Base-by-base conservation (phyloP, 2,888 invertebrate species). In the Idaea straminata region DNA sequence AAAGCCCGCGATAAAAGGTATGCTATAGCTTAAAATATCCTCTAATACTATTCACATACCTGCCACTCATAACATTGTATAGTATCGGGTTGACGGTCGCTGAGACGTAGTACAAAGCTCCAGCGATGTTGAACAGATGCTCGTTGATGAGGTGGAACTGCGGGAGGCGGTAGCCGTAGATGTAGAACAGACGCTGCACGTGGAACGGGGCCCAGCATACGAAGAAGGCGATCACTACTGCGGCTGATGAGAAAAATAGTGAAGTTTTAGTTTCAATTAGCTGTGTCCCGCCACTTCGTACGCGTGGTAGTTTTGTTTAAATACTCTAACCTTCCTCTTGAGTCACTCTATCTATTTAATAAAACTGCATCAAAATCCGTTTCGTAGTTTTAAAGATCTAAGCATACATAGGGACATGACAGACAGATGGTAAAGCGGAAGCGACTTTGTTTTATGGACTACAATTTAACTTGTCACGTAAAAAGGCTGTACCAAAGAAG, bases 151-250 rank as follows among this genome's bases (percentile, higher is more conserved):
- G 76, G 79, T 94, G 94, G 85, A 94, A 95, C 78, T 95, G 92
- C 0, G 93, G 91, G 72, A 93, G 92, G 10, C 94, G 83, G 78
- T 93, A 92, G 1, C 95, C 96, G 84, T 97, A 96, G 71, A 97
- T 94, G 83, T 95, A 96, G 83, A 98, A 95, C 58, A 99, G 91
- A 25, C 99, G 94, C 87, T 99, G 99, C 7, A 97, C 94, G 89
- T 99, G 98, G 90, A 98, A 99, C 5, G 99, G 99, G 0, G 97
- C 97, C 98, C 98, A 99, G 87, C 98, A 98, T 2, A 98, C 92
- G 91, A 99, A 98, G 93, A 99, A 99, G 38, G 97, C 96, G 47
- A 98, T 94, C 62, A 98, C 99, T n/a, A 99, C 98, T 4, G 97
- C 97, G 77, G 97, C 99, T 99, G 93, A 62, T 94, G 93, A 65